These are phyloP conservation scores for Bovichtus diacanthus DNA, from an alignment of 2,797 vertebrate genomes.

Conservation along the genomic window DNA sequence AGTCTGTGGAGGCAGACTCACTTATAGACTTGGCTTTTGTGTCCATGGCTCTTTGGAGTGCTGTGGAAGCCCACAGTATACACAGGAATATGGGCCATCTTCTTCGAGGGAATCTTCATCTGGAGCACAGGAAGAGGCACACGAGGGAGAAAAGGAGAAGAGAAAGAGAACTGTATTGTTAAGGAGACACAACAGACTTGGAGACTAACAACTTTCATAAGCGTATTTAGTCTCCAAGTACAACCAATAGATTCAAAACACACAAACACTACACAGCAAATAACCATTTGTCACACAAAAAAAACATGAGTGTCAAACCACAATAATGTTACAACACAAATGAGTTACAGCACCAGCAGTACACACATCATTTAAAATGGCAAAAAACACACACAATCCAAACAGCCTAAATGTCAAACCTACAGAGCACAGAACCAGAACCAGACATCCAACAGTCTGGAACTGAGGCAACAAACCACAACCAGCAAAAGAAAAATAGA, in stretches of 20 bases:
- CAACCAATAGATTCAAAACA: conserved; percentile 7
- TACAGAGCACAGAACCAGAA: conserved; percentile 72
- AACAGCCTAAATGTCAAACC: conserved; percentile 56
- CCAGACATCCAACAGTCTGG: conserved; percentile 70
- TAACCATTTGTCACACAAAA: conserved; percentile 1
- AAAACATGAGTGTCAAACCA: conserved; percentile 8
- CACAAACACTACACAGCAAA: conserved; percentile 13
- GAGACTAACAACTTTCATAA: neutral
- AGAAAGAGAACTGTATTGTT: neutral
- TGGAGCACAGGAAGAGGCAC: conserved; percentile 60
- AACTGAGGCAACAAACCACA: conserved; percentile 59
- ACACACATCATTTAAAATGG: conserved; percentile 26
- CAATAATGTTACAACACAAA: conserved; percentile 28
- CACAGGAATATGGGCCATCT: conserved; percentile 95
- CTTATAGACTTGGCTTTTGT: conserved; percentile 91
- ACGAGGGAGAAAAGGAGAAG: neutral
- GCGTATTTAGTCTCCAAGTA: neutral
- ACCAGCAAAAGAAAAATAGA: conserved; percentile 45
- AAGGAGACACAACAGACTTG: neutral
- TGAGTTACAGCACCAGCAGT: conserved; percentile 27
- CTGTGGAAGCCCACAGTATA: conserved; percentile 94
- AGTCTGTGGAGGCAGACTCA: conserved; percentile 79
- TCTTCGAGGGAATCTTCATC: conserved; percentile 98
- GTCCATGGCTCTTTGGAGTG: conserved; percentile 77
- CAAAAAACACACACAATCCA: conserved; percentile 38